phyloP scores from a whole-genome alignment of 2,797 vertebrate species.

The Squalus acanthias region DNA sequence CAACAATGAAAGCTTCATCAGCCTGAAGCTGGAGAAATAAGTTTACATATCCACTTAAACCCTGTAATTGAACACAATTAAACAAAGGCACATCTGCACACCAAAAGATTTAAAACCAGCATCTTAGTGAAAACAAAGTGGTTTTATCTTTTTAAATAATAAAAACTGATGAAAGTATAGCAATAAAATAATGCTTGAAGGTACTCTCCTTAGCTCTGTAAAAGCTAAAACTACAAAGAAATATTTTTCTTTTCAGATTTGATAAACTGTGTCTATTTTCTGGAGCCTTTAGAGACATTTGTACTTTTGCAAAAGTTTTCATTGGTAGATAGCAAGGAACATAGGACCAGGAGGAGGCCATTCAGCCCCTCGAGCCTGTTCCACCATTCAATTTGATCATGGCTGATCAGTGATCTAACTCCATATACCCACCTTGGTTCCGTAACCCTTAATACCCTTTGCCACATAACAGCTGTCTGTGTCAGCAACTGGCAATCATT shows the following conservation, averaged over 20 bases:
- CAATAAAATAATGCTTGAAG: neutral
- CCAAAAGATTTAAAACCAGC: neutral
- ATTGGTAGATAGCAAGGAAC: too few relatives aligned
- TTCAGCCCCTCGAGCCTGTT: neutral
- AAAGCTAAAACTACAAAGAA: neutral
- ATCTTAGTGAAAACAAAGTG: neutral
- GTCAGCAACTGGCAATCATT: neutral
- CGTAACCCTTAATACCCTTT: neutral
- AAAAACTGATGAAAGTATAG: too few relatives aligned
- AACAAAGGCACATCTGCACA: neutral
- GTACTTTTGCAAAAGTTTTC: neutral
- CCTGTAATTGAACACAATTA: neutral
- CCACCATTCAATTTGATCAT: neutral
- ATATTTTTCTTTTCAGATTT: neutral
- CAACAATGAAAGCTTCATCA: too few relatives aligned
- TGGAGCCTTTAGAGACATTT: too few relatives aligned
- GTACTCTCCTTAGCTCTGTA: neutral
- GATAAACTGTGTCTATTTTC: neutral
- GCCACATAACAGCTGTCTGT: neutral
- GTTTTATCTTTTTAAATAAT: neutral
- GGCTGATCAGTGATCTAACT: neutral
- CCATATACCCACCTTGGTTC: neutral
- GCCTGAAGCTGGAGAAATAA: too few relatives aligned
- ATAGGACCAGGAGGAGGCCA: neutral
- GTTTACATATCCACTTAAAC: neutral